A percentile compares a stretch with the other conserved stretches of the same genome.
phyloP scores from a whole-genome alignment of 2,888 invertebrate species.

The Microctonus brassicae region DNA sequence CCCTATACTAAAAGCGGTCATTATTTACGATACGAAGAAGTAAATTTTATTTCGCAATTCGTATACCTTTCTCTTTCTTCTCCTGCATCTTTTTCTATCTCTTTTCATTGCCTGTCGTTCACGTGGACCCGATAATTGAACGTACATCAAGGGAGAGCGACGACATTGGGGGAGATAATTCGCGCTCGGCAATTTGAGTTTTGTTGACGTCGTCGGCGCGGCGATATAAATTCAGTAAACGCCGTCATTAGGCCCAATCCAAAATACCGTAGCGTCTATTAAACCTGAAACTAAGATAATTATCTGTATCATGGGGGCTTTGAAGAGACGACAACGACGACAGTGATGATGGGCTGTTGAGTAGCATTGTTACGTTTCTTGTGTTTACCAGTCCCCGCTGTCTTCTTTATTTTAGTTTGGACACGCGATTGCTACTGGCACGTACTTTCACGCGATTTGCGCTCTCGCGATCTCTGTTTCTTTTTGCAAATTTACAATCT shows the following conservation, averaged over 20 bases:
- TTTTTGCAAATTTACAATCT: slow-evolving; percentile 23
- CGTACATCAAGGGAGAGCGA: slow-evolving; percentile 54
- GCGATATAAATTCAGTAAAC: slow-evolving; percentile 67
- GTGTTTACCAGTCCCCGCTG: slow-evolving; percentile 9
- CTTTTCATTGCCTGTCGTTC: slow-evolving; percentile 24
- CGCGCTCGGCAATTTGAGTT: slow-evolving; percentile 55
- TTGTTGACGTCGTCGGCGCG: slow-evolving; percentile 46
- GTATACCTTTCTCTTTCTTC: background rate
- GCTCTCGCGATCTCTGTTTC: slow-evolving; percentile 33
- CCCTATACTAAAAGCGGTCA: background rate
- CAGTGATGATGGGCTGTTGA: slow-evolving; percentile 39
- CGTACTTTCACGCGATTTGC: slow-evolving; percentile 32
- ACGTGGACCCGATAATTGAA: slow-evolving; percentile 57
- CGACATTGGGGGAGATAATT: slow-evolving; percentile 51
- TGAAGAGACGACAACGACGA: slow-evolving; percentile 6
- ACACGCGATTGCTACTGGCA: slow-evolving; percentile 29
- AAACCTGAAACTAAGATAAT: slow-evolving; percentile 67
- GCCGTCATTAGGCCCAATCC: slow-evolving; percentile 67
- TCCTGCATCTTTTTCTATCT: no score
- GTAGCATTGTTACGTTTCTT: slow-evolving; percentile 61
- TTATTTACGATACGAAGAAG: slow-evolving; percentile 16
- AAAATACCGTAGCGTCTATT: slow-evolving; percentile 67
- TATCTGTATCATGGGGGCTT: slow-evolving; percentile 54
- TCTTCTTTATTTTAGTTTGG: slow-evolving; percentile 29
- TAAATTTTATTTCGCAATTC: slow-evolving; percentile 9